Conservation (phyloP, 2,888 invertebrate genomes). For the Ormyrus labotus region DNA sequence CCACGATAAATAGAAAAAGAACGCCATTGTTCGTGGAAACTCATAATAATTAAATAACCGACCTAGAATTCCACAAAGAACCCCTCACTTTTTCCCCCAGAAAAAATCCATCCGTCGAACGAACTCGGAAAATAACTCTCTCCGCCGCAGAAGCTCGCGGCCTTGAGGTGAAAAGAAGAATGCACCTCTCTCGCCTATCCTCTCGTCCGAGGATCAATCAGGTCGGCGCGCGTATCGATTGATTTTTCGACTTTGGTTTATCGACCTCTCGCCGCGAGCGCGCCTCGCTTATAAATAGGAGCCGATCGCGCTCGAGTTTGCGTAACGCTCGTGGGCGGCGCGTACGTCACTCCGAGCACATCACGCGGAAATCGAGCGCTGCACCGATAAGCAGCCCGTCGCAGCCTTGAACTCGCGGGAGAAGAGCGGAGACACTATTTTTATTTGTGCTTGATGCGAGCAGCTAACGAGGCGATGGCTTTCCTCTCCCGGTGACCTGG, state of each 20-base stretch:
- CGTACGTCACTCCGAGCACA: slow-evolving; percentile 56
- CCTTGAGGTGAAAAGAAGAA: too few species aligned
- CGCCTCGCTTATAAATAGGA: slow-evolving; percentile 60
- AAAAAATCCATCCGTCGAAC: too few species aligned
- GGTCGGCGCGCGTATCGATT: slow-evolving; percentile 21
- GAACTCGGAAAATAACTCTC: too few species aligned
- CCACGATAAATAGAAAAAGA: too few species aligned
- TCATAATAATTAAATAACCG: too few species aligned
- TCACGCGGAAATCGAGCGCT: slow-evolving; percentile 24
- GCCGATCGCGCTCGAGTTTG: slow-evolving; percentile 61
- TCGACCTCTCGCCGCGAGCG: neutral
- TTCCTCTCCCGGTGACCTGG: too few species aligned
- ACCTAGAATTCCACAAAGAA: too few species aligned
- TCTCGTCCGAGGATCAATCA: too few species aligned
- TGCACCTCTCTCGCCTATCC: neutral
- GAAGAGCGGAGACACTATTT: neutral
- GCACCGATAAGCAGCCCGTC: slow-evolving; percentile 21
- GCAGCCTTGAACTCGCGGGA: slow-evolving; percentile 30
- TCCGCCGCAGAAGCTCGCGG: too few species aligned
- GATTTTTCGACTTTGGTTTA: slow-evolving; percentile 35
- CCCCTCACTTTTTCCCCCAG: too few species aligned
- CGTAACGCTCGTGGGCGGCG: slow-evolving; percentile 65
- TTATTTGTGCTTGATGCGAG: neutral
- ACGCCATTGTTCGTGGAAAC: too few species aligned
- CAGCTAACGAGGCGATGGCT: too few species aligned